These are phyloP conservation scores for Temnothorax ravouxi DNA, from an alignment of 2,888 invertebrate genomes.

Conservation along the genomic window DNA sequence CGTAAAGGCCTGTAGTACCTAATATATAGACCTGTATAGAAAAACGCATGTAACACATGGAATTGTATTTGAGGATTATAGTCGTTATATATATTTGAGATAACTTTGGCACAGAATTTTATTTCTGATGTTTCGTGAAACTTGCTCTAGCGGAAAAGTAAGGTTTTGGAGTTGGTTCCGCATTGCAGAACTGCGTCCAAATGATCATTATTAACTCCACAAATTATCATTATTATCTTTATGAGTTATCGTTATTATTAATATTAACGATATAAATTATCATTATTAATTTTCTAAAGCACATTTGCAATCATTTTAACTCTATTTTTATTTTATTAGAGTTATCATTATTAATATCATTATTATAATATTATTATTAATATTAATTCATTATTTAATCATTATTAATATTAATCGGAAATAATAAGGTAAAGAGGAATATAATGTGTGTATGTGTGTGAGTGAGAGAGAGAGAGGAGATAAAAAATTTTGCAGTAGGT, in stretches of 20 bases:
- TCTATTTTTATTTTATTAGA: neutral
- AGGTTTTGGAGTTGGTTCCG: no score
- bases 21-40: no score
- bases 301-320: neutral
- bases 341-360: neutral
- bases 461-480: neutral
- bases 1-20: no score
- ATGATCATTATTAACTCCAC: neutral
- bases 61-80: no score
- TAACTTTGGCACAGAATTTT: no score
- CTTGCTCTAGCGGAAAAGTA: no score
- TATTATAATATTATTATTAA: neutral
- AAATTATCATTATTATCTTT: neutral
- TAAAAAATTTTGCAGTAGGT: neutral
- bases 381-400: neutral
- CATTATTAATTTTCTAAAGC: neutral
- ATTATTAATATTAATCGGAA: neutral
- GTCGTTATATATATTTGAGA: no score
- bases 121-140: no score
- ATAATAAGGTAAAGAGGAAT: neutral
- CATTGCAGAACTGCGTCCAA: neutral
- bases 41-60: no score
- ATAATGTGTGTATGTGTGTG: neutral
- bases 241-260: neutral
- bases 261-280: neutral